phyloP scores from a whole-genome alignment of 2,888 invertebrate genomes.

The Clanis bilineata region DNA sequence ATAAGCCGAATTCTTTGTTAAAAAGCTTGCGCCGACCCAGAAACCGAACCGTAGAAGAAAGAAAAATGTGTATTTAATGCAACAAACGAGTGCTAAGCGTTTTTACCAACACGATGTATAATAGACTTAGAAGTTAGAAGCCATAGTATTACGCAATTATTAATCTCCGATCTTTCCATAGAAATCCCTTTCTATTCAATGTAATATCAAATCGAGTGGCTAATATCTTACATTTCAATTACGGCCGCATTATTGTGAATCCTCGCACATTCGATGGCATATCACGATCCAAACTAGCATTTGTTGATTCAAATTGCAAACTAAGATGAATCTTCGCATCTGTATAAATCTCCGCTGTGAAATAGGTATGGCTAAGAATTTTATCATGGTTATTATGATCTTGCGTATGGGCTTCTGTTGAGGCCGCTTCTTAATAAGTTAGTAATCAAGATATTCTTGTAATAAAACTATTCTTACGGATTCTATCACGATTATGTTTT shows the following conservation, averaged over 20 bases:
- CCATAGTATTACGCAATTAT: not conserved
- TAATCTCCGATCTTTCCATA: not conserved
- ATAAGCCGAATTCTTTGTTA: no score
- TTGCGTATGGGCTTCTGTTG: not conserved
- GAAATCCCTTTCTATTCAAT: constrained; percentile 6
- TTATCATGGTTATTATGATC: not conserved
- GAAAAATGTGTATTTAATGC: no score
- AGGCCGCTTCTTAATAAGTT: not conserved
- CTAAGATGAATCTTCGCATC: constrained; percentile 6
- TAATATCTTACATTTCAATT: constrained; percentile 5
- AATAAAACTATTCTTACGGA: no score
- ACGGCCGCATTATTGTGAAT: constrained; percentile 23
- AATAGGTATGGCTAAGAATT: not conserved
- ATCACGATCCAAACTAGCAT: constrained; percentile 28
- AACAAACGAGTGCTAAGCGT: not conserved
- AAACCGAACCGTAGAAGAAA: no score
- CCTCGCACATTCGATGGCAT: constrained; percentile 29
- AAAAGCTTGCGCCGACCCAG: no score
- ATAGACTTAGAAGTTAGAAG: not conserved
- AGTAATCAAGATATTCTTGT: no score
- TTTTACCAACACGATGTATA: not conserved
- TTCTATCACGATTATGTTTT: no score
- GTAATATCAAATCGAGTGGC: not conserved
- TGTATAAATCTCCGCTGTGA: not conserved
- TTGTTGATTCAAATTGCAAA: constrained; percentile 19